These are phyloP conservation scores for Lophochroa leadbeateri DNA, from an alignment of 2,113 vertebrate genomes.

Conservation along the genomic window DNA sequence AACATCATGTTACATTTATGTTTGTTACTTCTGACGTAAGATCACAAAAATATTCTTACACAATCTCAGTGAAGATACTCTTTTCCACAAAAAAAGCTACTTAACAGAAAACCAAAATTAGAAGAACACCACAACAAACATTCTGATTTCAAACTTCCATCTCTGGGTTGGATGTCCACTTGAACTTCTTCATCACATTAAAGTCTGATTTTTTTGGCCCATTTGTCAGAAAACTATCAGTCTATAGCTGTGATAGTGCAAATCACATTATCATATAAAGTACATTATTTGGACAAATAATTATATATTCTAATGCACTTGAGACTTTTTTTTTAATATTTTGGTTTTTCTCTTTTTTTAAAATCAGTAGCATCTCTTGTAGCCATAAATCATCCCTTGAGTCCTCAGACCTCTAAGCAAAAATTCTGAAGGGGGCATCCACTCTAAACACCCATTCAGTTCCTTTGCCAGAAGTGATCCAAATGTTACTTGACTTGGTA, in stretches of 20 bases:
- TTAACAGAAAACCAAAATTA: background rate
- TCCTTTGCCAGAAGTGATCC: background rate
- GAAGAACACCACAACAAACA: rapidly evolving
- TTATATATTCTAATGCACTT: background rate
- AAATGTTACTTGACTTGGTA: background rate
- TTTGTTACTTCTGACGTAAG: background rate
- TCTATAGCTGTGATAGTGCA: background rate
- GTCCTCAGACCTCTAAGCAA: background rate
- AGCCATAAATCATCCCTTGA: background rate
- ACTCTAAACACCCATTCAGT: background rate
- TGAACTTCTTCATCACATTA: background rate
- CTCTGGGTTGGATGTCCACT: background rate
- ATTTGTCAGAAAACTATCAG: background rate
- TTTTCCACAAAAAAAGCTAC: background rate
- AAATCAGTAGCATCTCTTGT: background rate
- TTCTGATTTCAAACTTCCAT: background rate
- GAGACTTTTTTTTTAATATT: background rate
- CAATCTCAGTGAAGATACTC: background rate
- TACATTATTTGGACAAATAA: background rate
- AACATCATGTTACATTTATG: background rate
- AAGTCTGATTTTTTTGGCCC: background rate
- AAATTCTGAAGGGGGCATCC: background rate
- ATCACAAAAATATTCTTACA: background rate
- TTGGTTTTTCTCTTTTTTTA: background rate
- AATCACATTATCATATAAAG: background rate